Base-by-base conservation (phyloP, 2,113 vertebrate genomes). In the Psilopsiagon aymara region DNA sequence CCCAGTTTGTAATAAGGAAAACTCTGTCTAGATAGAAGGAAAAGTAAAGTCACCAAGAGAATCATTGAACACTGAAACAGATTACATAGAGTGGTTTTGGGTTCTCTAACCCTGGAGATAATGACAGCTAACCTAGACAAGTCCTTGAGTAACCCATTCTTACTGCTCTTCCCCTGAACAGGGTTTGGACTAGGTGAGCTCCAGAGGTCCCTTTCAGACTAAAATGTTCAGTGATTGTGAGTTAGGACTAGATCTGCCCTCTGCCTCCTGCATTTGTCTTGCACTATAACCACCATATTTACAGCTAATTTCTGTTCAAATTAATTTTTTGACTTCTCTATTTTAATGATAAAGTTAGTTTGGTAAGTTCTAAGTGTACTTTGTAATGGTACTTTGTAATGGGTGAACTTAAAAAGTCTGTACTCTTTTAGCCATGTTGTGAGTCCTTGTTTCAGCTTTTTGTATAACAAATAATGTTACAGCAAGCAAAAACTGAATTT, bases 81-180 rank as follows among this genome's bases (percentile, higher is more conserved):
- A 16, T 18, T 66, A 6, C 13, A 23, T 3, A 35, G 52, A 1
- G 0, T 4, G 3, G 20, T 28, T 37, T 37, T 67, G 70, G 11
- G 6, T 55, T 88, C 57, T 79, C 28, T 82, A 33, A n/a, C 23
- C 10, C 16, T 88, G 17, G 27, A 55, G 52, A 33, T 70, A 20
- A 1, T 82, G 47, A 82, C 76, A 60, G 16, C 11, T 76, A 10
- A 24, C 29, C 8, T 76, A 47, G 31, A 55, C 5, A 88, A 88
- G 37, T 15, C 11, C 15, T 33, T 39, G 47, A 64, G 9, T 82
- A 87, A 19, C 28, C 31, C 41, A 13, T 73, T 66, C 33, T 62
- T 33, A 15, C 31, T 90, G 23, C 14, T 73, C 73, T 73, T 91
- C 60, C 6, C 10, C 17, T 73, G 15, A 35, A n/a, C 8, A 43